Conservation (phyloP, 2,113 vertebrate species). For the Fregata magnificens region DNA sequence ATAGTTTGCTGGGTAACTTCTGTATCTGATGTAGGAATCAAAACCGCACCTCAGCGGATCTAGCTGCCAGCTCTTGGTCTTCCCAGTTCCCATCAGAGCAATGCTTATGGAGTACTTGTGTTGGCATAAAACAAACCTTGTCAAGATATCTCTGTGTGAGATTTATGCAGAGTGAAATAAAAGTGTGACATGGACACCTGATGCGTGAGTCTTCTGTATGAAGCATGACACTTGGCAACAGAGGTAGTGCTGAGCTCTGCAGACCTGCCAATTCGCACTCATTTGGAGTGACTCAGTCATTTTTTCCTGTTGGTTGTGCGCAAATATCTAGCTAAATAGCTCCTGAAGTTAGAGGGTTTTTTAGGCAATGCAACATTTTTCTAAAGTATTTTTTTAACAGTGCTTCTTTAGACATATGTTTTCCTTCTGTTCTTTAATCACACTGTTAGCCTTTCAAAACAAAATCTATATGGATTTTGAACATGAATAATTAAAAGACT, state of each 20-base stretch:
- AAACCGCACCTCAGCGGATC: constrained; percentile 15
- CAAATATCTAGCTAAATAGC: constrained; percentile 42
- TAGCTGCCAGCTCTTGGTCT: constrained; percentile 46
- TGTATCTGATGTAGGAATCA: not conserved
- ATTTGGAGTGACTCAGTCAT: constrained; percentile 63
- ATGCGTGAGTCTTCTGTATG: constrained; percentile 63
- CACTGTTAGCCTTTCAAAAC: constrained; percentile 52
- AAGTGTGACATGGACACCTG: constrained; percentile 64
- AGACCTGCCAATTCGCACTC: constrained; percentile 59
- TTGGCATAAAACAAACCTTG: constrained; percentile 65
- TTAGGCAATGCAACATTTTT: constrained; percentile 13
- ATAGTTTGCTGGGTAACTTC: not conserved
- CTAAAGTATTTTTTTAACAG: constrained; percentile 38
- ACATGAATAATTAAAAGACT: constrained; percentile 29
- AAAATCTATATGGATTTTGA: constrained; percentile 52
- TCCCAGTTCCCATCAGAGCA: constrained; percentile 48
- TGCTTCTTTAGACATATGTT: constrained; percentile 44
- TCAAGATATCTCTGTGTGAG: constrained; percentile 63
- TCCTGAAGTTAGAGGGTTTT: not conserved
- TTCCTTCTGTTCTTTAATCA: constrained; percentile 65
- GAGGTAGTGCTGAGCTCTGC: constrained; percentile 57
- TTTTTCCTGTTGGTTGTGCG: constrained; percentile 35
- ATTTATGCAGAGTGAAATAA: constrained; percentile 68
- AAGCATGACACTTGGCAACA: constrained; percentile 64
- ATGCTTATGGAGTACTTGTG: constrained; percentile 52